Conservation (phyloP, 2,888 invertebrate species). For the Chorisops tibialis region DNA sequence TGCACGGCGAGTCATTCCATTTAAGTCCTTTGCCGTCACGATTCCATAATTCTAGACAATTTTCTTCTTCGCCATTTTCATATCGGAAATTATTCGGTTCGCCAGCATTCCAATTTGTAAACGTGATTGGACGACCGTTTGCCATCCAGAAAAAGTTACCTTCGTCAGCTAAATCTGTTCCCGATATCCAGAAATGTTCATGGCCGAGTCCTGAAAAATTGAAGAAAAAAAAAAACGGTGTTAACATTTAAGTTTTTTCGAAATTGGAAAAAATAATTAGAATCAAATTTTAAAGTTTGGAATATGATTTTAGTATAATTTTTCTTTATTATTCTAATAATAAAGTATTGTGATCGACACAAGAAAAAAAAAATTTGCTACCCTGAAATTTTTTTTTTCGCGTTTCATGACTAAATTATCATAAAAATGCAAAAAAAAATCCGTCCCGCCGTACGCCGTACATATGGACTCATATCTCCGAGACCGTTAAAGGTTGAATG, state of each 20-base stretch:
- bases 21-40: conserved; percentile 87
- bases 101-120: conserved; percentile 91
- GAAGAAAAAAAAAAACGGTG: neutral
- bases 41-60: conserved; percentile 86
- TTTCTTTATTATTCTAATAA: too few species aligned
- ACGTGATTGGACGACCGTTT: conserved; percentile 81
- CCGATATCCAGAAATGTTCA: conserved; percentile 92
- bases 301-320: too few species aligned
- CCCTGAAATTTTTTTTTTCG: too few species aligned
- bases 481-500: too few species aligned
- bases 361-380: too few species aligned
- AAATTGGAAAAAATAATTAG: neutral
- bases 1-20: conserved; percentile 93
- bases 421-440: too few species aligned
- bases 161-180: conserved; percentile 87
- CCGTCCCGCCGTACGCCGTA: too few species aligned
- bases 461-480: too few species aligned
- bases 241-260: neutral
- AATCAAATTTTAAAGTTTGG: too few species aligned
- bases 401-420: too few species aligned
- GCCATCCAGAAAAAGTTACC: conserved; percentile 93
- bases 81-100: conserved; percentile 88
- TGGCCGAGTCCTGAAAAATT: conserved; percentile 70
- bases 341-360: too few species aligned
- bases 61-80: conserved; percentile 90